phyloP scores from a whole-genome alignment of 2,888 invertebrate genomes.

The Cybosia mesomella region DNA sequence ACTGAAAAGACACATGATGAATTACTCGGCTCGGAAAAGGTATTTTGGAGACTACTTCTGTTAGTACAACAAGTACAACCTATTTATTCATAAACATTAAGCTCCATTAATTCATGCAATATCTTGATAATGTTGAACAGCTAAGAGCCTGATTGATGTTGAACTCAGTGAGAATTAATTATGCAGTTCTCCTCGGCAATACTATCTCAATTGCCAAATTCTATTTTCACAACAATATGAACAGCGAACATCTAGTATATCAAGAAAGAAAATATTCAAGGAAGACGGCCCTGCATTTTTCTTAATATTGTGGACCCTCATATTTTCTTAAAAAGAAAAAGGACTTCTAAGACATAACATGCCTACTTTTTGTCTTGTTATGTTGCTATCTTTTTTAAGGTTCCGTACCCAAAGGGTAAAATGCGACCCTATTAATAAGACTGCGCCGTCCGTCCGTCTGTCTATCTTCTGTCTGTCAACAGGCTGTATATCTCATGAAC shows the following conservation, averaged over 20 bases:
- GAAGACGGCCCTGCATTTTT: not conserved
- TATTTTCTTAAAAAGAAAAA: constrained; percentile 7
- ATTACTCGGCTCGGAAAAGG: too few species aligned
- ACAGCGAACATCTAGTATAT: not conserved
- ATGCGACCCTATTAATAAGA: too few species aligned
- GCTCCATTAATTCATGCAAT: too few species aligned
- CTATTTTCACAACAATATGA: constrained; percentile 15
- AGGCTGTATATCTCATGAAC: too few species aligned
- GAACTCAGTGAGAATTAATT: constrained; percentile 11
- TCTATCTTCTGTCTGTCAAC: too few species aligned
- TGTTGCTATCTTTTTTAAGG: too few species aligned
- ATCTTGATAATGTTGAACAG: not conserved
- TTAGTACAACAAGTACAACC: too few species aligned
- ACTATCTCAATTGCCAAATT: not conserved
- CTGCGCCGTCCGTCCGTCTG: too few species aligned
- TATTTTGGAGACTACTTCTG: too few species aligned
- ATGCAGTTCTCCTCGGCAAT: constrained; percentile 2
- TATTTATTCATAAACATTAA: too few species aligned
- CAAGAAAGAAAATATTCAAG: constrained; percentile 14
- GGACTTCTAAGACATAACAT: not conserved
- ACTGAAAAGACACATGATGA: too few species aligned
- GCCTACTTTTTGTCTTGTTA: not conserved
- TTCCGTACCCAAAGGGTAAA: too few species aligned
- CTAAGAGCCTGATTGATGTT: not conserved
- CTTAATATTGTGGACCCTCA: constrained; percentile 7